phyloP scores from a whole-genome alignment of 2,888 invertebrate genomes.

The Andrena hattorfiana region DNA sequence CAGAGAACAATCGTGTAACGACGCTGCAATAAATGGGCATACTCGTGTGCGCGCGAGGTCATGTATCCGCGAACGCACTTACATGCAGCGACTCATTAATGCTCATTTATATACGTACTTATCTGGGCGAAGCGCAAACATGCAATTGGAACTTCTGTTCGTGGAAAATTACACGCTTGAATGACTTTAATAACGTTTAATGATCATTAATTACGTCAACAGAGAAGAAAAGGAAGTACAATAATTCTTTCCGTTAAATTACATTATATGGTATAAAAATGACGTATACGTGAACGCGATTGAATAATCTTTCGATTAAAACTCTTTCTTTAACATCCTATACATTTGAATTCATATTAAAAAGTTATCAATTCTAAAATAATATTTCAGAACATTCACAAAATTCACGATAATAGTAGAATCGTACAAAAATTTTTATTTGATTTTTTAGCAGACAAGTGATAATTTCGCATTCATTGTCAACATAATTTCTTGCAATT shows the following conservation, averaged over 20 bases:
- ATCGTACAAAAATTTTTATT: not conserved
- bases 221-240: not conserved
- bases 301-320: too few relatives aligned
- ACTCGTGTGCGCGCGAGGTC: conserved; percentile 3
- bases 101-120: conserved; percentile 34
- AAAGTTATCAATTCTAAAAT: too few relatives aligned
- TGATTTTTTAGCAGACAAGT: not conserved
- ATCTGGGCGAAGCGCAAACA: conserved; percentile 36
- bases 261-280: not conserved
- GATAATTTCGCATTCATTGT: not conserved
- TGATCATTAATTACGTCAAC: conserved; percentile 7
- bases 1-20: conserved; percentile 30
- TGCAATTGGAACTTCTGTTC: conserved; percentile 28
- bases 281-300: not conserved
- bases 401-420: too few relatives aligned
- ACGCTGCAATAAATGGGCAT: conserved; percentile 25
- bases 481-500: not conserved
- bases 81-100: conserved; percentile 16
- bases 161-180: conserved; percentile 5
- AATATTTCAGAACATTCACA: too few relatives aligned
- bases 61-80: conserved; percentile 27
- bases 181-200: conserved; percentile 26
- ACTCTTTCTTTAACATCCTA: too few relatives aligned
- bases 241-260: conserved; percentile 1
- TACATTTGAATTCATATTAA: too few relatives aligned